phyloP scores from a whole-genome alignment of 2,888 invertebrate genomes.

The Meandrusa payeni region DNA sequence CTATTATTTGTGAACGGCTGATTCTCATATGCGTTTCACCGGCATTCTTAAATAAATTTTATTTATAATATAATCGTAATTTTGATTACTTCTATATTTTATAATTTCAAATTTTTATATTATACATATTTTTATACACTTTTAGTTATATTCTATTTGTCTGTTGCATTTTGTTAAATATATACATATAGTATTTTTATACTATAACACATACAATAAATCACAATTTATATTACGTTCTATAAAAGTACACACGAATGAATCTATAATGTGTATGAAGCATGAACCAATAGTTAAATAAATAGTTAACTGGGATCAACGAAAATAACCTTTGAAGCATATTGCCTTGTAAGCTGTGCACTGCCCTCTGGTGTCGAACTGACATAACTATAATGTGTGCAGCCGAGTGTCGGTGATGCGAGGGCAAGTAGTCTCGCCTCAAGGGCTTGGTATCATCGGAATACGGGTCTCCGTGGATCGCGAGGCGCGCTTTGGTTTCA shows the following conservation, averaged over 20 bases:
- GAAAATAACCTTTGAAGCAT: constrained; percentile 41
- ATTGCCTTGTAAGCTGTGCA: constrained; percentile 48
- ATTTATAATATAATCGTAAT: too few relatives aligned
- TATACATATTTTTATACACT: too few relatives aligned
- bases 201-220: too few relatives aligned
- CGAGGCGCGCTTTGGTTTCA: constrained; percentile 97
- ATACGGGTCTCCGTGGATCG: constrained; percentile 97
- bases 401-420: constrained; percentile 99
- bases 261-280: background rate
- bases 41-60: too few relatives aligned
- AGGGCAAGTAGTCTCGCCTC: constrained; percentile 96
- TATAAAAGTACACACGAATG: constrained; percentile 10
- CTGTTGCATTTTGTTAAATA: too few relatives aligned
- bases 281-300: constrained; percentile 9
- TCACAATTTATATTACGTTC: constrained; percentile 10
- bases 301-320: constrained; percentile 14
- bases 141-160: too few relatives aligned
- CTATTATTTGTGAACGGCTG: too few relatives aligned
- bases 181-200: too few relatives aligned
- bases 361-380: constrained; percentile 41
- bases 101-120: too few relatives aligned
- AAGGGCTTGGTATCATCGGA: constrained; percentile 97
- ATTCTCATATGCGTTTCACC: too few relatives aligned
- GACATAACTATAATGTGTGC: constrained; percentile 75
- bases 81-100: too few relatives aligned